Base-by-base conservation (phyloP, 2,888 invertebrate genomes). In the Cactoblastis cactorum region DNA sequence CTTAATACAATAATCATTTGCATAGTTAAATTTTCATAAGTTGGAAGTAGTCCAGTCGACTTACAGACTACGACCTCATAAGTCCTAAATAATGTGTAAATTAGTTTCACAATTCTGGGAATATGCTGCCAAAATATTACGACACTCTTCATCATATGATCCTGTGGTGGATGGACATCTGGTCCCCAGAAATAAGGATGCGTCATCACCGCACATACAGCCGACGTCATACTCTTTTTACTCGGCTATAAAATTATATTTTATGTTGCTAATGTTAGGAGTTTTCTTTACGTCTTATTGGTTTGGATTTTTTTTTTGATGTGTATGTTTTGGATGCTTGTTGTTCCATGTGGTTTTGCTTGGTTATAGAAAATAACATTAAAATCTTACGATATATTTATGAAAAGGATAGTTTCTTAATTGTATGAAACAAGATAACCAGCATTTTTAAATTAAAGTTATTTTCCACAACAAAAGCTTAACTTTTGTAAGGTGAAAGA, bases 111-210 rank as follows among this genome's bases (percentile, higher is more conserved):
- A 28, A 28, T 28, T 28, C 43, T 9, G 28, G 3, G 28, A 43
- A 43, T 1, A 32, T 12, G 22, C 28, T 43, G 41, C 24, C 41
- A 43, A 43, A 43, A 2, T 43, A 24, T 24, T 24, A 43, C 41
- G 41, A 43, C 3, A 9, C 8, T 5, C 41, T 24, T 43, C 14
- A 24, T 11, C 35, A 4, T 18, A n/a, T n/a, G 15, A 15, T 28
- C 49, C 41, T 39, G 56, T 51, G 54, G 43, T 53, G 37, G 39
- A 8, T 37, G 51, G 39, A 51, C 58, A 61, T 56, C 53, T 62
- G 61, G 59, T 58, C 50, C 49, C 61, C 63, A 59, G 52, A 69
- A 65, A 64, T 67, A 70, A 59, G 54, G 53, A 52, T 49, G 17
- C 47, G 47, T 48, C 37, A 48, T 37, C 33, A 49, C 58, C 61